Evolutionary conservation across 2,888 invertebrate species (phyloP), one percentile per base, ranked within the genome.

Genomic region (Drosophila melanocephala): DNA sequence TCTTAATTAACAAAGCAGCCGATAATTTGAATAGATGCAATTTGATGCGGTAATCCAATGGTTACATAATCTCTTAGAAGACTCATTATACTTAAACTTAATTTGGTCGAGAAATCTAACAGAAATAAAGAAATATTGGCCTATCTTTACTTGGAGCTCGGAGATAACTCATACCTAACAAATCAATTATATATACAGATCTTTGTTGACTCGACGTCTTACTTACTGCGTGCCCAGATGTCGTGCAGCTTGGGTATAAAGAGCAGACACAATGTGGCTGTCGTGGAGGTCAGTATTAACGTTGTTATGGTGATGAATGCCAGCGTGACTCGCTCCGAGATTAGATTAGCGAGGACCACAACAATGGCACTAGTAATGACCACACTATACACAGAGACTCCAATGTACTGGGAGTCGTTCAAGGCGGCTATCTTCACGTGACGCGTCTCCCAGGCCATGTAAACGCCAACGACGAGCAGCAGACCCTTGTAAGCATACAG

Each of bases 381-480:
- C 0, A 98, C 98, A 60, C 96, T 97, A 92, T 98, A 98, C 0
- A 98, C 98, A 84, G 97, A 98, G 93, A 98, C 96, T 16, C 97
- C 98, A 83, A 98, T 98, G 93, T 98, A 98, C 92, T 98, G 97
- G 7, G 98, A 98, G 94, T 98, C 98, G 94, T 98, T 98, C 33
- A 98, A 94, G 0, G 97, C 97, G 19, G 97, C 97, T 85, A 98
- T 97, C 94, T 98, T 98, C 32, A 98, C 97, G 93, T 97, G 96
- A 61, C 97, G 95, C 14, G 98, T 98, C 94, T 98, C 98, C 98
- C 98, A 98, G 0, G 98, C 98, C 98, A 98, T 98, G 94, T 98
- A 98, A 5, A 98, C 97, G 0, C 98, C 98, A 73, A 98, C 97
- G 37, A 98, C 95, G 22, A 98, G 95, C 26, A 98, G 95, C 0